Evolutionary conservation across 1,140 invertebrate genomes (phyloP), one percentile per base, ranked within the genome.

Genomic region (Ylistrum balloti): DNA sequence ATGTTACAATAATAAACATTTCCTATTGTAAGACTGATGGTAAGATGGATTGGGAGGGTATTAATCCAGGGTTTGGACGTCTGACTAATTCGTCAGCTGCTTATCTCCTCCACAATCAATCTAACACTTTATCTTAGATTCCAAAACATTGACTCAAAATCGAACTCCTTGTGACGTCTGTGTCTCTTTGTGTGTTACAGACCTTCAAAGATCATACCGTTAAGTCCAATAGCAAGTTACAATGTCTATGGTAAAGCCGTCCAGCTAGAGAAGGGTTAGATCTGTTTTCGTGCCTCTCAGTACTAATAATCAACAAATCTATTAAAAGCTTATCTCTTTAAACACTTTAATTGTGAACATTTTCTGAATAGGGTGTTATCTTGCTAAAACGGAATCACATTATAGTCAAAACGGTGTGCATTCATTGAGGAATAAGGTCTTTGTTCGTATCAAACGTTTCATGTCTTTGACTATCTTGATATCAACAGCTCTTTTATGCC

Each of bases 341-440:
- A 74, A 74, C 56, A 74, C 56, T 74, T 74, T 74, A 74, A 74
- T 74, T 74, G 56, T n/a, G 56, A 74, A 74, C 56, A 74, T n/a
- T 74, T 74, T 74, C n/a, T 74, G 56, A 74, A 74, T 28, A 11
- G n/a, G 56, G 56, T 74, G 56, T 74, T 74, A 74, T 74, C 56
- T 74, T 74, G 56, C 56, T 74, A 74, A 74, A 74, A 74, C n/a
- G 45, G 56, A 74, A 74, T 74, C 56, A 28, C 56, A 74, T n/a
- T 28, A 74, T 74, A 3, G 17, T 28, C 56, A 74, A 74, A 74
- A 74, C 22, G 56, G 56, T 11, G 56, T 74, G 56, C 56, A 74
- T 74, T 74, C 56, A 74, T n/a, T 74, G n/a, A n/a, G 56, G 56
- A 74, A n/a, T 28, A 28, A n/a, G 22, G 5, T 28, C 22, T n/a